phyloP scores from a whole-genome alignment of 2,888 invertebrate species.

The Agonopterix heracliana region DNA sequence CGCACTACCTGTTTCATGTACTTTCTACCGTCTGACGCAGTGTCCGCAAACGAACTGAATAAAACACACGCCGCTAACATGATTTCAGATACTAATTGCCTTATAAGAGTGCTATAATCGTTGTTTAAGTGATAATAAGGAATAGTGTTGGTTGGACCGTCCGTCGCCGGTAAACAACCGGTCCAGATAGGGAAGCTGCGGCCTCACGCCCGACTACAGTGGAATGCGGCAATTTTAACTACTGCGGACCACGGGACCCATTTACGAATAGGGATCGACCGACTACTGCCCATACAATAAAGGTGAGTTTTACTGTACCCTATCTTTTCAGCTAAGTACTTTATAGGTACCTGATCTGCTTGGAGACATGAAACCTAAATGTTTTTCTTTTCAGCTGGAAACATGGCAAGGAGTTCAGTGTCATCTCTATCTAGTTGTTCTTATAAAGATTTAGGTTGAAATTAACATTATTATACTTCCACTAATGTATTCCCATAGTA shows the following conservation, averaged over 20 bases:
- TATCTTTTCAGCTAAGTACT: neutral
- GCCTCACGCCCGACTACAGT: constrained; percentile 66
- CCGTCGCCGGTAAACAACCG: constrained; percentile 47
- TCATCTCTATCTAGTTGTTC: no score
- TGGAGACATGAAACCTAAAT: no score
- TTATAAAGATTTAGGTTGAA: no score
- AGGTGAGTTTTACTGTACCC: constrained; percentile 40
- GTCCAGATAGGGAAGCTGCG: constrained; percentile 69
- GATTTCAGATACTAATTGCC: constrained; percentile 34
- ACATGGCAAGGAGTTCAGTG: no score
- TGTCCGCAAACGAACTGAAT: constrained; percentile 41
- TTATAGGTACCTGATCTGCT: neutral
- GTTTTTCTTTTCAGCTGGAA: no score
- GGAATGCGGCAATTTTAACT: constrained; percentile 76
- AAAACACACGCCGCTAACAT: constrained; percentile 45
- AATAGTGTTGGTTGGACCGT: constrained; percentile 27
- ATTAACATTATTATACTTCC: no score
- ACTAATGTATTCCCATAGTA: no score
- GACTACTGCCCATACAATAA: constrained; percentile 39
- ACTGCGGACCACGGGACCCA: constrained; percentile 69
- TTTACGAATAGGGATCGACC: constrained; percentile 60
- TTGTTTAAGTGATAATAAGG: constrained; percentile 59
- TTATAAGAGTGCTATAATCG: constrained; percentile 43
- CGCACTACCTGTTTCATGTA: constrained; percentile 35
- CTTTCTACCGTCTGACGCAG: constrained; percentile 27